These are phyloP conservation scores for Aradus depressus DNA, from an alignment of 2,888 invertebrate species.

Conservation along the genomic window DNA sequence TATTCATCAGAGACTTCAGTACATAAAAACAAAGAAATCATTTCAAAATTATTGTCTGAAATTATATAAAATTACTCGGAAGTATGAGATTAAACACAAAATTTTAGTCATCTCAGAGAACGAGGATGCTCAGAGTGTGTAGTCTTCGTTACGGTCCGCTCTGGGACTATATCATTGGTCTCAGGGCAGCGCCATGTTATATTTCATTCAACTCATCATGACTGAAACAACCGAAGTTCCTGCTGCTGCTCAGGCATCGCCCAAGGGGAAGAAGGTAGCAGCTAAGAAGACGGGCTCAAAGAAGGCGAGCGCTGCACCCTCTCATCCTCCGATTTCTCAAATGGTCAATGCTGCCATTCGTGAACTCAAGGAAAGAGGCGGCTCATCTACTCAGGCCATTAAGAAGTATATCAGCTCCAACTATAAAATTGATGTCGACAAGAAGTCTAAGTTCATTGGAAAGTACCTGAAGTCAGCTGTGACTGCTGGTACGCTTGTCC, in stretches of 20 bases:
- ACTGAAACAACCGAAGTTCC: conserved; percentile 1
- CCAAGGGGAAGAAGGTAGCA: background rate
- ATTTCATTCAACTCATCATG: background rate
- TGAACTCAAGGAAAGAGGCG: conserved; percentile 45
- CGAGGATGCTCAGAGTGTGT: too few species aligned
- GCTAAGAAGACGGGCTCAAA: too few species aligned
- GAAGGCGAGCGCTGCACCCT: conserved; percentile 26
- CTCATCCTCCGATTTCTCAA: conserved; percentile 42
- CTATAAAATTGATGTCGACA: conserved; percentile 49
- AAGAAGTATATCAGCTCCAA: conserved; percentile 51
- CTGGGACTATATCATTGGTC: too few species aligned
- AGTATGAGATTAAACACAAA: too few species aligned
- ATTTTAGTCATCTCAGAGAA: too few species aligned
- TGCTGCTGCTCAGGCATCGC: background rate
- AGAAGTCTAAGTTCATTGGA: conserved; percentile 47
- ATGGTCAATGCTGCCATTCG: conserved; percentile 49
- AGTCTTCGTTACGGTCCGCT: too few species aligned
- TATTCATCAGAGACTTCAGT: too few species aligned
- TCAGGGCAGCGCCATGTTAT: too few species aligned
- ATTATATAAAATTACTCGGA: too few species aligned
- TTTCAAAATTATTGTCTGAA: too few species aligned
- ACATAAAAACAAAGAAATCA: too few species aligned
- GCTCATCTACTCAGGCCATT: conserved; percentile 48
- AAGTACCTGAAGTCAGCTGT: conserved; percentile 48
- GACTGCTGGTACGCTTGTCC: conserved; percentile 30